A percentile compares a stretch with the other conserved stretches of the same genome.
phyloP scores from a whole-genome alignment of 2,797 vertebrate genomes.

The Limosa lapponica region DNA sequence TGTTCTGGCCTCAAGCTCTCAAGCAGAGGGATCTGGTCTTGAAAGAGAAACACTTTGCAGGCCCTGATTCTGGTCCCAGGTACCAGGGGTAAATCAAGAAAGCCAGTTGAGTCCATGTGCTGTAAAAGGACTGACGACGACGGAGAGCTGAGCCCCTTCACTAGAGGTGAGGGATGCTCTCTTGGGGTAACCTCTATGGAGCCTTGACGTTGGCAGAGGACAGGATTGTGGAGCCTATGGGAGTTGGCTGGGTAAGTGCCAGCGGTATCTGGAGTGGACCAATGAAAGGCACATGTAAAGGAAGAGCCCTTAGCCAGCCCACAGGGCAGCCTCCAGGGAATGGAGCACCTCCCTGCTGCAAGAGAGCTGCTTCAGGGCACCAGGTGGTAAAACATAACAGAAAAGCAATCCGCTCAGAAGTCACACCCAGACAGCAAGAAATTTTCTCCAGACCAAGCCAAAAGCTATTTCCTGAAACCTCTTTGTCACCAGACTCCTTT shows the following conservation, averaged over 20 bases:
- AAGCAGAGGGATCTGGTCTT: neutral
- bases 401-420: neutral
- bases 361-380: neutral
- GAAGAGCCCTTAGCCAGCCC: neutral
- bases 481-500: neutral
- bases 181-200: neutral
- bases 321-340: neutral
- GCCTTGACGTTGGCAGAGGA: neutral
- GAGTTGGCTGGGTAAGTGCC: neutral
- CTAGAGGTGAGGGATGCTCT: neutral
- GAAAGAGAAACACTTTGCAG: neutral
- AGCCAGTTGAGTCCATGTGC: neutral
- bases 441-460: neutral
- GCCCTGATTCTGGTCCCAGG: neutral
- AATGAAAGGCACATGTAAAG: neutral
- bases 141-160: neutral
- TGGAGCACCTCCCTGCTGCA: rapidly evolving
- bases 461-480: neutral
- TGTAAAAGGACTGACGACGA: neutral
- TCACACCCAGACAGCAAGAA: neutral
- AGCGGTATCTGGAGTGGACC: neutral
- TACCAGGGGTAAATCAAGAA: neutral
- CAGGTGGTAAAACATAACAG: neutral
- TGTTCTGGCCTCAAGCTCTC: neutral
- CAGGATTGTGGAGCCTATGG: neutral